phyloP scores from a whole-genome alignment of 2,888 invertebrate genomes.

The Monochamus alternatus region DNA sequence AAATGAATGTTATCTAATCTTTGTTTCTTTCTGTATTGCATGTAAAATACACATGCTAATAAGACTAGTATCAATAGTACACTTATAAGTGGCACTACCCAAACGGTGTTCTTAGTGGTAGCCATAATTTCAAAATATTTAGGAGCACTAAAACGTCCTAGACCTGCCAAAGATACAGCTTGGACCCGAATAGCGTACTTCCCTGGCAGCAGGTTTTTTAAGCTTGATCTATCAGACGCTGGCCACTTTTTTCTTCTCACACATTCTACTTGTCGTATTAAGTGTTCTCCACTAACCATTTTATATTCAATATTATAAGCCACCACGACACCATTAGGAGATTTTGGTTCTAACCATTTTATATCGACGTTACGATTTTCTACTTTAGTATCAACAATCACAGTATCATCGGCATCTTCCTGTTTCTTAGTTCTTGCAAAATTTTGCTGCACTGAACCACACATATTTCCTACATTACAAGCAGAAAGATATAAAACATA shows the following conservation, averaged over 20 bases:
- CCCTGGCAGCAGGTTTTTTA: constrained; percentile 72
- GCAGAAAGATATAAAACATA: constrained; percentile 77
- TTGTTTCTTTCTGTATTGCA: constrained; percentile 63
- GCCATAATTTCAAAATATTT: constrained; percentile 54
- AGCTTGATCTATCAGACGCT: constrained; percentile 13
- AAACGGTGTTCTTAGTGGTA: constrained; percentile 22
- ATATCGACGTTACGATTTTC: constrained; percentile 59
- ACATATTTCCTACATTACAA: constrained; percentile 74
- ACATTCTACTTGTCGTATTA: constrained; percentile 71
- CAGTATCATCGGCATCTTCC: constrained; percentile 68
- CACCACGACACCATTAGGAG: constrained; percentile 79
- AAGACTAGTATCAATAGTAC: constrained; percentile 55
- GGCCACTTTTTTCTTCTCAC: constrained; percentile 62
- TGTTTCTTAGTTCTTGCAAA: constrained; percentile 72
- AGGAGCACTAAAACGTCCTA: constrained; percentile 67
- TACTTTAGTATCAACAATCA: constrained; percentile 55
- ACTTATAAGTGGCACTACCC: constrained; percentile 32
- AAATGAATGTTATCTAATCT: constrained; percentile 68
- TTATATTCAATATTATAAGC: constrained; percentile 76
- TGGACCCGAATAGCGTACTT: constrained; percentile 74
- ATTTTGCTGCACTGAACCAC: constrained; percentile 71
- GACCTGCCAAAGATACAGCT: constrained; percentile 76
- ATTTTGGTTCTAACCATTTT: constrained; percentile 76
- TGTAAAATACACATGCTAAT: constrained; percentile 54
- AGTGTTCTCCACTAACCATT: constrained; percentile 65